Conservation (phyloP, 1,140 invertebrate genomes). For the Matsumurasca onukii region DNA sequence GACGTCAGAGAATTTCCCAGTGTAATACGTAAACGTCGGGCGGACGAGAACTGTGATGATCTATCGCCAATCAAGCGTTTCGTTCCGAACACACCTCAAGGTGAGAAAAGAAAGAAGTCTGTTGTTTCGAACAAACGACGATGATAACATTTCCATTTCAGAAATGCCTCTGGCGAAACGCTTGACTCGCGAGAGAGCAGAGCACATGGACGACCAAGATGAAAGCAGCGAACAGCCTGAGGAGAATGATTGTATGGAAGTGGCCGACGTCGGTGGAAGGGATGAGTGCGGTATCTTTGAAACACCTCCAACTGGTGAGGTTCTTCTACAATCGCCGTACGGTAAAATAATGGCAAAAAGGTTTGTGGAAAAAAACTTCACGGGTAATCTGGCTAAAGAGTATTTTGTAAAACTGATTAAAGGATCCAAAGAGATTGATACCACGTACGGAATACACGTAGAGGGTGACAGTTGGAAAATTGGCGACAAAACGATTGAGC, state of each 20-base stretch:
- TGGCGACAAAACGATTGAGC: background rate
- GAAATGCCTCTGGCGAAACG: background rate
- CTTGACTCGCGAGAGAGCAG: background rate
- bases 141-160: background rate
- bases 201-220: background rate
- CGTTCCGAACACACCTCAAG: background rate
- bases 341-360: background rate
- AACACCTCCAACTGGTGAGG: background rate
- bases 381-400: slow-evolving; percentile 5
- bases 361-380: background rate
- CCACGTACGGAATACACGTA: background rate
- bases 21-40: background rate
- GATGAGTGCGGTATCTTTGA: background rate
- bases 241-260: background rate
- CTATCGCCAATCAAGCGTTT: background rate
- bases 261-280: background rate
- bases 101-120: slow-evolving; percentile 1
- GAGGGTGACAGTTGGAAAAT: slow-evolving; percentile 1
- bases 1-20: background rate
- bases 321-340: background rate
- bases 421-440: background rate
- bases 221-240: background rate
- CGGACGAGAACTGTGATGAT: background rate
- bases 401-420: slow-evolving; percentile 16
- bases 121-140: background rate